A percentile compares a stretch with the other conserved stretches of the same genome.
phyloP scores from a whole-genome alignment of 2,888 invertebrate genomes.

The Acanthosepion pharaonis region DNA sequence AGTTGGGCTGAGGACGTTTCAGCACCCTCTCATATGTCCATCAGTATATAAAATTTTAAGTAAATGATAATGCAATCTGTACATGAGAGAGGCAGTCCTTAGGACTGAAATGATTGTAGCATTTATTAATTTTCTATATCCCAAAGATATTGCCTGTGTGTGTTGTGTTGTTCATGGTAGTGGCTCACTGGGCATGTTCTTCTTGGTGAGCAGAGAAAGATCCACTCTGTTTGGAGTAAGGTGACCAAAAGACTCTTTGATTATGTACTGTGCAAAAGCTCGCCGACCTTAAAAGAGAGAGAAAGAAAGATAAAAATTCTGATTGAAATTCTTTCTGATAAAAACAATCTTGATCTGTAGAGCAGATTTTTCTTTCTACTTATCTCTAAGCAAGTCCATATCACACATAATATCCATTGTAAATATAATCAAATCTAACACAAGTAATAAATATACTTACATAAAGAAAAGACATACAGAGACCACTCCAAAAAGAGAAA shows the following conservation, averaged over 20 bases:
- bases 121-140: not conserved
- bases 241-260: conserved; percentile 79
- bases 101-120: not conserved
- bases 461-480: no score
- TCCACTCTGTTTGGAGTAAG: conserved; percentile 69
- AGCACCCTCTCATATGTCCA: not conserved
- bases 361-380: no score
- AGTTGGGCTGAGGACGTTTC: no score
- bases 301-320: not conserved
- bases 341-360: no score
- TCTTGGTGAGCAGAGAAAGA: conserved; percentile 54
- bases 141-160: not conserved
- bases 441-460: no score
- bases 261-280: conserved; percentile 79
- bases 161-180: not conserved
- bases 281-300: conserved; percentile 77
- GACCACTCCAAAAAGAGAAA: no score
- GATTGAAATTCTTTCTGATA: no score
- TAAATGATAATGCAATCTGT: not conserved
- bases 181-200: not conserved
- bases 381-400: no score
- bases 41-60: not conserved
- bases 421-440: no score
- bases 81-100: not conserved
- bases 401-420: no score